Evolutionary conservation across 1,140 invertebrate species (phyloP), one percentile per base, ranked within the genome.

Genomic region (Cherax destructor): DNA sequence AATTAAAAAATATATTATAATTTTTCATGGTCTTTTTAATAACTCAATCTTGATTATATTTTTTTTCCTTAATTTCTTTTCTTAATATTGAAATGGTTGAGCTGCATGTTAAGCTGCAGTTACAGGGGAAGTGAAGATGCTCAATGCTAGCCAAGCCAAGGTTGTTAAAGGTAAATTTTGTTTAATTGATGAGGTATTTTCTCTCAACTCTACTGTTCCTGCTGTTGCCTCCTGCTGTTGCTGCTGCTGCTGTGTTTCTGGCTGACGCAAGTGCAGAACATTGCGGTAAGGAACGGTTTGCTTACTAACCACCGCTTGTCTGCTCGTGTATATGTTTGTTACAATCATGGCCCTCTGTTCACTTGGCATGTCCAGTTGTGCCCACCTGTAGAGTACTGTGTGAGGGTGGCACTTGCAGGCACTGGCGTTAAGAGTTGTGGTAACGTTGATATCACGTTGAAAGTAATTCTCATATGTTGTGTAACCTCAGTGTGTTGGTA

Each of bases 201-300:
- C 21, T 52, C n/a, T 61, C 83, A 30, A 41, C 61, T 61, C 59
- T 74, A 13, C 83, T 49, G 52, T 61, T 85, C 10, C 47, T 74
- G 52, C 74, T 84, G 52, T 74, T 78, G 47, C 50, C 81, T 84
- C 56, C 72, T 90, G 88, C 69, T 84, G 81, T 65, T 90, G 88
- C 24, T 90, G 88, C 69, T 90, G 61, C 50, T 88, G 79, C 65
- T 84, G 88, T 90, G 83, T 50, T 84, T 84, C 81, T 84, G 88
- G 86, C 49, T 90, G 74, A 24, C 72, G 74, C 74, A 76, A 83
- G 88, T 83, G 81, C 88, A 90, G 88, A 90, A 83, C 88, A 90
- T 90, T 77, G 88, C 88, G 88, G 88, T 90, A 90, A 90, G 88
- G 81, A 84, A 80, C 30, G 52, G 86, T 88, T 52, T 88, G 83